Conservation (phyloP, 2,797 vertebrate genomes). For the Scarus forsteni region DNA sequence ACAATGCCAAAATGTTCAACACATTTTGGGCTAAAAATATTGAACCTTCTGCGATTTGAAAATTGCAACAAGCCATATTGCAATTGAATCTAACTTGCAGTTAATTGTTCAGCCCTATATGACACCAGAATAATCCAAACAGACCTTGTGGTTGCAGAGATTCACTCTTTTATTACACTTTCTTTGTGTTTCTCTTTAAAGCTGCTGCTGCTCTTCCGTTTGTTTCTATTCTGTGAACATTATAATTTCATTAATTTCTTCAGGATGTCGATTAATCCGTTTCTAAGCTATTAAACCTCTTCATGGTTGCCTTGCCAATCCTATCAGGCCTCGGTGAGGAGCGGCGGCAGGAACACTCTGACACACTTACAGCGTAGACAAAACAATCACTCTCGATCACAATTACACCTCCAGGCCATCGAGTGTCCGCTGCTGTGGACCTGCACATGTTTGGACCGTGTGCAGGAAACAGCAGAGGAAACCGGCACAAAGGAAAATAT, state of each 20-base stretch:
- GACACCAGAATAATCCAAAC: no score
- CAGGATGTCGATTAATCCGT: background rate
- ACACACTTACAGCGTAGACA: slow-evolving; percentile 1
- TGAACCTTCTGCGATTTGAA: no score
- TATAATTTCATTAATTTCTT: background rate
- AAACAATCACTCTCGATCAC: background rate
- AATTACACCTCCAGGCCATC: background rate
- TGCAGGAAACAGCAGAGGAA: slow-evolving; percentile 17
- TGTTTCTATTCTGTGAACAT: no score
- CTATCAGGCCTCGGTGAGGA: background rate
- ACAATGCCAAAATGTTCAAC: no score
- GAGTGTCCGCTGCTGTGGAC: slow-evolving; percentile 1
- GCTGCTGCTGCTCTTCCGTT: background rate
- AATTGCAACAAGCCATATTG: no score
- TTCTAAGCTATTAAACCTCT: background rate
- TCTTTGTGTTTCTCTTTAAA: no score
- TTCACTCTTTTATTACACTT: no score
- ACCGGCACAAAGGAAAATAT: background rate
- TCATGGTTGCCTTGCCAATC: background rate
- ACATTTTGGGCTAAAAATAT: no score
- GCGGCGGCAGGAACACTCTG: background rate
- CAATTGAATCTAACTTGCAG: no score
- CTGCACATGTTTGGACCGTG: background rate
- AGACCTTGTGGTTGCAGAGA: no score
- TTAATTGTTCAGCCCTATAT: no score